Evolutionary conservation across 2,888 invertebrate genomes (phyloP), one percentile per base, ranked within the genome.

Genomic region (Azorinus chamasolen): DNA sequence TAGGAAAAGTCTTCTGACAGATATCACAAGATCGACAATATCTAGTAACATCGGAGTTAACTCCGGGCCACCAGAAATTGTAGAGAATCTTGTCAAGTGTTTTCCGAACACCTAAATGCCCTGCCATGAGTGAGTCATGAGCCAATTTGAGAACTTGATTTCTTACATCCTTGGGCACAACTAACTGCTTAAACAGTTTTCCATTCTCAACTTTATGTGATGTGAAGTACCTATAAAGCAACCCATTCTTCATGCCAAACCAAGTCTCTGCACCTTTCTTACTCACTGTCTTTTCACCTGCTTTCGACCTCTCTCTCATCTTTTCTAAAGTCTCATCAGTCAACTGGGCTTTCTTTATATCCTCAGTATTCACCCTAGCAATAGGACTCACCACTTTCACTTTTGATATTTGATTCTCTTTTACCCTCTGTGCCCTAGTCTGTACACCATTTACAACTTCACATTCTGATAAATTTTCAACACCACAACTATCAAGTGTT

Each of bases 1-100:
- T 59, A 6, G 59, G 46, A 46, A 25, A 46, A 8, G 25, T 43
- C 24, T 16, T 59, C 46, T 59, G 59, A 20, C 59, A 59, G 20
- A 27, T 24, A 25, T 59, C 46, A 20, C 59, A 46, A 5, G 41
- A 59, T 6, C 22, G 20, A 27, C 59, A 59, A 32, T 25, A 45
- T 10, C 27, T 20, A 16, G 22, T 20, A 12, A 22, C 24, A 22
- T 51, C 51, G 22, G 16, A 8, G 8, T 10, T 18, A 8, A 48
- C 18, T 12, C 14, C 48, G 10, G 48, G 48, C 48, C 48, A 48
- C 10, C 18, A 18, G 18, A 48, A 48, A 18, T 18, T 48, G 12
- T 16, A 18, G 24, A 51, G 16, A 22, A 51, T 51, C 8, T 25
- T 22, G 51, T 51, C 51, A n/a, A n/a, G n/a, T n/a, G n/a, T n/a